phyloP scores from a whole-genome alignment of 2,797 vertebrate genomes.

The Squalus acanthias region DNA sequence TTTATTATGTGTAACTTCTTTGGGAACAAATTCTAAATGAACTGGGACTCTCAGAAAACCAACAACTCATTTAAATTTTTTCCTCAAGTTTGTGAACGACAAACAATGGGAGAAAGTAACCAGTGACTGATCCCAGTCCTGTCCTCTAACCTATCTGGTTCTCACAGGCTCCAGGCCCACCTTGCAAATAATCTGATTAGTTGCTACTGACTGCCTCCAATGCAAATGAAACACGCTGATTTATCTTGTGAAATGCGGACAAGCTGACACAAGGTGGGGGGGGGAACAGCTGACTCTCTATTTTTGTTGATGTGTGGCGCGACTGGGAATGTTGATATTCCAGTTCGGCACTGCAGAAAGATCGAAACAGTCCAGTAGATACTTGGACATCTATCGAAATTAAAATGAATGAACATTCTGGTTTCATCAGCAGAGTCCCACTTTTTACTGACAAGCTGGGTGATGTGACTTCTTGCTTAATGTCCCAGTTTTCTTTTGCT shows the following conservation, averaged over 20 bases:
- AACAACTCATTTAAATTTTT: not conserved
- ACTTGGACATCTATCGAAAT: not conserved
- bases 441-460: not conserved
- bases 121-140: not conserved
- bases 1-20: not conserved
- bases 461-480: not conserved
- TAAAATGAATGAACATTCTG: not conserved
- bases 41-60: not conserved
- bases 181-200: not conserved
- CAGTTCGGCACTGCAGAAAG: not conserved
- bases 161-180: not conserved
- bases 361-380: not conserved
- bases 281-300: not conserved
- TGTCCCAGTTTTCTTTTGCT: not conserved
- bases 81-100: not conserved
- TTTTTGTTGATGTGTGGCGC: not conserved
- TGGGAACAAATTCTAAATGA: not conserved
- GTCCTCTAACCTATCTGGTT: not conserved
- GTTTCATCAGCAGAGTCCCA: not conserved
- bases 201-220: not conserved
- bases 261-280: not conserved
- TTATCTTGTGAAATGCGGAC: too few species aligned
- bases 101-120: not conserved
- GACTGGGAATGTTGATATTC: not conserved
- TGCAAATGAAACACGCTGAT: not conserved